Evolutionary conservation across 2,888 invertebrate species (phyloP).

Genomic region (Blera fallax): DNA sequence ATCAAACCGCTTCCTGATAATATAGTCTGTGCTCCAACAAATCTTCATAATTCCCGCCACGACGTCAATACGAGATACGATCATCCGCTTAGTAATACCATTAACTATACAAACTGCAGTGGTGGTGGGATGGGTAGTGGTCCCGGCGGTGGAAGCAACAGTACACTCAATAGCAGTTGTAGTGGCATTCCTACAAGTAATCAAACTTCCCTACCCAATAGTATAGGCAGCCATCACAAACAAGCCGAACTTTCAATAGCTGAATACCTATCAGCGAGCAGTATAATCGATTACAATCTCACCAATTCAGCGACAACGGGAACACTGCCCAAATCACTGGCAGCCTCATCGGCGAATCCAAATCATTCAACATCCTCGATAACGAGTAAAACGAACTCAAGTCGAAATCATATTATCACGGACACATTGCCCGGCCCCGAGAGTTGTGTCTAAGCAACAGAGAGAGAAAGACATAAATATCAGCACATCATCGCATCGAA

Average conservation of each 20-base stretch:
- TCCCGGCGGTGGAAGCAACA: slow-evolving; percentile 74
- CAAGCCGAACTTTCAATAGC: slow-evolving; percentile 78
- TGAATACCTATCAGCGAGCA: slow-evolving; percentile 80
- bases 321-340: slow-evolving; percentile 73
- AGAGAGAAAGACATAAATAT: not conserved
- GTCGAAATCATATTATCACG: slow-evolving; percentile 89
- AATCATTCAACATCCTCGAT: slow-evolving; percentile 74
- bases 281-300: slow-evolving; percentile 80
- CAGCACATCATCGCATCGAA: slow-evolving; percentile 68
- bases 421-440: slow-evolving; percentile 94
- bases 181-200: slow-evolving; percentile 56
- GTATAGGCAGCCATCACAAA: slow-evolving; percentile 68
- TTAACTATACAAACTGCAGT: slow-evolving; percentile 75
- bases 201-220: slow-evolving; percentile 66
- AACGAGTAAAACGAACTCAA: slow-evolving; percentile 82
- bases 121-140: slow-evolving; percentile 70
- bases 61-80: slow-evolving; percentile 78
- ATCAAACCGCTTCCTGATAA: slow-evolving; percentile 73
- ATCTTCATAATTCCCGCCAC: slow-evolving; percentile 73
- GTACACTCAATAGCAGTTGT: slow-evolving; percentile 75
- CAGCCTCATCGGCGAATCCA: slow-evolving; percentile 30
- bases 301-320: slow-evolving; percentile 77
- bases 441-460: slow-evolving; percentile 91
- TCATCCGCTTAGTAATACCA: slow-evolving; percentile 76
- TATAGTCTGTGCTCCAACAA: slow-evolving; percentile 60